These are phyloP conservation scores for Vandiemenella viatica DNA, from an alignment of 2,888 invertebrate genomes.

Conservation along the genomic window DNA sequence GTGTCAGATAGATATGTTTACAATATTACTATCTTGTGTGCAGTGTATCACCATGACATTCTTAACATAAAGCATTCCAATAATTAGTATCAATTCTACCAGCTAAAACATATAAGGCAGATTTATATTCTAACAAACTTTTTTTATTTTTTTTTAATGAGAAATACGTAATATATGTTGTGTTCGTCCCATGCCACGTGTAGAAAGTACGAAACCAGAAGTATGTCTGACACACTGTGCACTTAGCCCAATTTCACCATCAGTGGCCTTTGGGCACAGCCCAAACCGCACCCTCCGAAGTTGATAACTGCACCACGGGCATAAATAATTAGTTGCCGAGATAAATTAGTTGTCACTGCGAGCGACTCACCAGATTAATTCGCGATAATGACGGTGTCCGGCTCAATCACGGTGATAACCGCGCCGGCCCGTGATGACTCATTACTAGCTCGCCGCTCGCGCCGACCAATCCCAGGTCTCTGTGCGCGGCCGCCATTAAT, in stretches of 20 bases:
- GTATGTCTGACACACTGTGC: too few species aligned
- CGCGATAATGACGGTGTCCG: neutral
- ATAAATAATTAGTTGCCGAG: neutral
- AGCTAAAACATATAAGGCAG: neutral
- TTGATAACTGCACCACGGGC: neutral
- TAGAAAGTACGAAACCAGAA: too few species aligned
- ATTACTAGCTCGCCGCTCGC: neutral
- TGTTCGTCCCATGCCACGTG: neutral
- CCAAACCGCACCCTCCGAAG: too few species aligned
- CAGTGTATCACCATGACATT: too few species aligned
- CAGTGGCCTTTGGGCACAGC: too few species aligned
- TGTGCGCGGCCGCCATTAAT: neutral
- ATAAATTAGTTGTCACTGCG: neutral
- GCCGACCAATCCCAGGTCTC: too few species aligned
- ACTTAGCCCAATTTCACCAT: too few species aligned
- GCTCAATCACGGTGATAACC: neutral
- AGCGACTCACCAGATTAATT: neutral
- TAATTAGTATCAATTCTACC: neutral
- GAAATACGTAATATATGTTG: neutral
- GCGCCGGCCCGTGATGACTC: neutral
- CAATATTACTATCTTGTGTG: too few species aligned
- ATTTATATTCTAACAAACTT: neutral
- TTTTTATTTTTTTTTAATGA: neutral
- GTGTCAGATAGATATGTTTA: too few species aligned
- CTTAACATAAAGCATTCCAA: too few species aligned